Evolutionary conservation across 2,888 invertebrate species (phyloP).

Genomic region (Nomada ruficornis): DNA sequence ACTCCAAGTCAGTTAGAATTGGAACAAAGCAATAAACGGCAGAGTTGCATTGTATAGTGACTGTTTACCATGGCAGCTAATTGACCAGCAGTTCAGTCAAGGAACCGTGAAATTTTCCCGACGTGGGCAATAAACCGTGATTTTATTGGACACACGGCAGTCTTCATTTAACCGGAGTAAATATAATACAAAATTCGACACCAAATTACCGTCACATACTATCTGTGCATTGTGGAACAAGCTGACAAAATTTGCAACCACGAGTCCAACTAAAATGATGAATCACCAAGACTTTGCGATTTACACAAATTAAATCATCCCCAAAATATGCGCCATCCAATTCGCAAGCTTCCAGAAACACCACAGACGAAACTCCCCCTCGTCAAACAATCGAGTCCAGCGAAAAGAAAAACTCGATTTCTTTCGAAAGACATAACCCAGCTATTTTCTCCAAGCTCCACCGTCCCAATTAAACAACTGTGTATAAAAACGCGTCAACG

Average conservation of each 20-base stretch:
- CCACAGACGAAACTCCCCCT: too few relatives aligned
- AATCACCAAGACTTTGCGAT: too few relatives aligned
- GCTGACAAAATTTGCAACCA: too few relatives aligned
- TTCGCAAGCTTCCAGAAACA: too few relatives aligned
- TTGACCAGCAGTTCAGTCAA: background rate
- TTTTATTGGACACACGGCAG: background rate
- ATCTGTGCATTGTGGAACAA: too few relatives aligned
- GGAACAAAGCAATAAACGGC: slow-evolving; percentile 5
- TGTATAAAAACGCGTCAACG: slow-evolving; percentile 6
- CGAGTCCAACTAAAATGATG: too few relatives aligned
- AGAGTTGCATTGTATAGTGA: background rate
- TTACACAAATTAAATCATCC: too few relatives aligned
- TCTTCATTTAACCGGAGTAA: too few relatives aligned
- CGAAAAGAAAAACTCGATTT: background rate
- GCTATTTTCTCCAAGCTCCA: background rate
- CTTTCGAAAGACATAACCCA: background rate
- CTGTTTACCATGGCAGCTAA: background rate
- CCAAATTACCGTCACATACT: too few relatives aligned
- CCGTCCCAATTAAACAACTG: slow-evolving; percentile 1
- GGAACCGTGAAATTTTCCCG: background rate
- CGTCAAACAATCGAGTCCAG: background rate
- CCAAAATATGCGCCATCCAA: too few relatives aligned
- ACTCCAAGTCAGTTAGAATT: too few relatives aligned
- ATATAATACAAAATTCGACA: too few relatives aligned
- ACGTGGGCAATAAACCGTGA: background rate